These are phyloP conservation scores for Hetaerina americana DNA, from an alignment of 1,140 invertebrate species.

Conservation along the genomic window DNA sequence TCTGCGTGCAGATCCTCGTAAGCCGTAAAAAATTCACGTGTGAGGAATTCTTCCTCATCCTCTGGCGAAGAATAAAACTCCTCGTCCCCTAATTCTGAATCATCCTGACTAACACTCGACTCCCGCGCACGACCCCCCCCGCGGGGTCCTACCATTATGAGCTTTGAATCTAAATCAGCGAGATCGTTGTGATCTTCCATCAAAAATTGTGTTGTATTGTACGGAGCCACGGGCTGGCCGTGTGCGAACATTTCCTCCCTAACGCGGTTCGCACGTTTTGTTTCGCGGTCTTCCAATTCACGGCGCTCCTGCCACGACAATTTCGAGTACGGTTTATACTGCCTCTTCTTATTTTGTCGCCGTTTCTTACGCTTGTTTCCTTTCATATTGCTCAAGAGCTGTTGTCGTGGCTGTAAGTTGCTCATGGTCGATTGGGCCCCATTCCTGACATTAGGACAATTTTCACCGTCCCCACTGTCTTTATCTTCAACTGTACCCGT, in stretches of 20 bases:
- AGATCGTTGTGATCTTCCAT: slow-evolving; percentile 79
- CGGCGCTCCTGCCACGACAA: not conserved
- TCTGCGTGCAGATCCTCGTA: slow-evolving; percentile 82
- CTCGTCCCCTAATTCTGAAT: slow-evolving; percentile 44
- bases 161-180: slow-evolving; percentile 54
- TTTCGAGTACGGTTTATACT: not conserved
- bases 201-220: slow-evolving; percentile 88
- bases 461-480: not conserved
- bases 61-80: slow-evolving; percentile 73
- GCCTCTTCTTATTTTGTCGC: not conserved
- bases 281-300: not conserved
- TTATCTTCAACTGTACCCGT: not conserved
- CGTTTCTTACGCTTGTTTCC: not conserved
- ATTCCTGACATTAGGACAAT: not conserved
- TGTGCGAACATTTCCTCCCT: not conserved
- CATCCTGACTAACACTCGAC: slow-evolving; percentile 63
- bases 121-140: slow-evolving; percentile 52
- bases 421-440: not conserved
- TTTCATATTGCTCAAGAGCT: not conserved
- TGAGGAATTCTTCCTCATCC: slow-evolving; percentile 79
- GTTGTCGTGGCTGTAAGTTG: not conserved
- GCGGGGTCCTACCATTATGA: slow-evolving; percentile 19
- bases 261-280: not conserved
- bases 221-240: slow-evolving; percentile 51
- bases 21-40: slow-evolving; percentile 82